phyloP scores from a whole-genome alignment of 2,113 vertebrate genomes.

The Macheiramphus alcinus region DNA sequence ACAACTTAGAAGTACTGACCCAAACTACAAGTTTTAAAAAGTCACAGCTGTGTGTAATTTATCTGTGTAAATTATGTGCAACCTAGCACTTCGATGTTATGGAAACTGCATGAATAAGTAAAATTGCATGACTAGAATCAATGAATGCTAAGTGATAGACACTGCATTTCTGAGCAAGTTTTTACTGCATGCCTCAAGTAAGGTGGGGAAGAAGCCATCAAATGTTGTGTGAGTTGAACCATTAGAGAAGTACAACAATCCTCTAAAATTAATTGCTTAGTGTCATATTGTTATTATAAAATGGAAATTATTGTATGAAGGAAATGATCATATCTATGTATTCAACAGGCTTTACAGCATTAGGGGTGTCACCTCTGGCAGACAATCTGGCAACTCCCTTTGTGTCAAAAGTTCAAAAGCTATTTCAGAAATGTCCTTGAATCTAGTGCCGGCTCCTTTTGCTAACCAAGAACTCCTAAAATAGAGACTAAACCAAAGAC shows the following conservation, averaged over 20 bases:
- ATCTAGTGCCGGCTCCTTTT: neutral
- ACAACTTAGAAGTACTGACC: neutral
- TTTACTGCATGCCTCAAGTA: neutral
- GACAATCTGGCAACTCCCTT: neutral
- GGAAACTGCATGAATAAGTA: constrained; percentile 22
- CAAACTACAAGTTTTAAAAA: neutral
- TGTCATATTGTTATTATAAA: neutral
- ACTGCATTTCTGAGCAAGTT: neutral
- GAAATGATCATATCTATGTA: neutral
- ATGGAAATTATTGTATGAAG: neutral
- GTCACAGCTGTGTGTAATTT: neutral
- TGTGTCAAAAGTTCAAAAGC: neutral
- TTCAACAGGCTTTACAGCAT: neutral
- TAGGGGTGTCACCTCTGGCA: neutral
- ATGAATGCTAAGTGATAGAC: neutral
- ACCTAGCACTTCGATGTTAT: neutral
- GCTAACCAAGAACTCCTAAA: neutral
- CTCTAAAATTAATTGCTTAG: neutral
- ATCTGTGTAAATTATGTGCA: neutral
- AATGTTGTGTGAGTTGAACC: neutral
- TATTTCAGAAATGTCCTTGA: neutral
- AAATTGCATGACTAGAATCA: neutral
- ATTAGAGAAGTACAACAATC: neutral
- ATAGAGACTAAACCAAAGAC: neutral
- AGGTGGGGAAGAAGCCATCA: neutral